Base-by-base conservation (phyloP, 2,888 invertebrate species). In the Chymomyza amoena region DNA sequence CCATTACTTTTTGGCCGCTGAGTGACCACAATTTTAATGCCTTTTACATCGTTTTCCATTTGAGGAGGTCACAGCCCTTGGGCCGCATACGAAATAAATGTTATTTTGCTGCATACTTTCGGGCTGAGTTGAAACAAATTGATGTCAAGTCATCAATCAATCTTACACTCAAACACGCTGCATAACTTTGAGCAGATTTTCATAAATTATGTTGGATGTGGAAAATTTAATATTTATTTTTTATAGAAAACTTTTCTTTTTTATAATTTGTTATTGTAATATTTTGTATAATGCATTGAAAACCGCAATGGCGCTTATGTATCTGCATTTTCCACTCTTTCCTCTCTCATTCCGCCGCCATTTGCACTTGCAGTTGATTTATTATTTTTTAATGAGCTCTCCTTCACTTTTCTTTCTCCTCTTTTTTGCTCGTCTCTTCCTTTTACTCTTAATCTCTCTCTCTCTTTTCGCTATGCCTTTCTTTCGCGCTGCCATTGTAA, bases 111-210 rank as follows among this genome's bases (percentile, higher is more conserved):
- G 74, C 72, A 76, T 70, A 65, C 39, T 60, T 61, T 73, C 45
- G 63, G 50, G 68, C 50, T 68, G 66, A 57, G 56, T 64, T 62
- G 54, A 69, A 77, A 77, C 76, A 81, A 83, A 88, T 86, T 87
- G 84, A 88, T 79, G 78, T 72, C 78, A 80, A 84, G 87, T 81
- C 85, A 87, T 89, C 84, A 88, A 89, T 88, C 88, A 89, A 86
- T 86, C 84, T 68, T 66, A n/a, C 32, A 20, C 32, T 64, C 7
- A 36, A 25, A 60, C 39, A 45, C 13, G 7, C 13, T 15, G 39
- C 39, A 45, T 45, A 45, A 45, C 39, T 45, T 45, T 45, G 13
- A 1, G 39, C 39, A 45, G 39, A 45, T 45, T 45, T 13, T 45
- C 39, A 45, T 45, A 45, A 45, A 45, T 45, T 45, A 13, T 13